Evolutionary conservation across 2,888 invertebrate species (phyloP).

Genomic region (Drosophila rellima): DNA sequence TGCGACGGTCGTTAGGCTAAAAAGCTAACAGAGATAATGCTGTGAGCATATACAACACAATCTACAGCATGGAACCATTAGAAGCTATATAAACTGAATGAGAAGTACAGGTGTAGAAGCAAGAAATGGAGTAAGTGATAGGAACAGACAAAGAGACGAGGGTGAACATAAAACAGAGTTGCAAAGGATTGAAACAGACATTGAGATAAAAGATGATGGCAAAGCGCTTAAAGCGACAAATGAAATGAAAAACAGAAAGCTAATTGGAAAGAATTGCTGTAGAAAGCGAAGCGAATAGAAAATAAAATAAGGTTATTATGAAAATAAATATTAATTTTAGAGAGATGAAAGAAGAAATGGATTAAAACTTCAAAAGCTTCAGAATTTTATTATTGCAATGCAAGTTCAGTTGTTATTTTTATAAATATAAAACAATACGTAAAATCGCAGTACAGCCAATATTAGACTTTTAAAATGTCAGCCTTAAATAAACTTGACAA

Average conservation of each 20-base stretch:
- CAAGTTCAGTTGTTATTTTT: no score
- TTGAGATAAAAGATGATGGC: slow-evolving; percentile 22
- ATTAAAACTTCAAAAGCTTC: no score
- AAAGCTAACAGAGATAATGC: slow-evolving; percentile 72
- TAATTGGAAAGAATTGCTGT: slow-evolving; percentile 7
- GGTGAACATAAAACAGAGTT: slow-evolving; percentile 38
- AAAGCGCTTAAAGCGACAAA: slow-evolving; percentile 20
- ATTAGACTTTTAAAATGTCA: no score
- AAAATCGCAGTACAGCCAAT: neutral
- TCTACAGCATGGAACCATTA: slow-evolving; percentile 47
- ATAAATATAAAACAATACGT: neutral
- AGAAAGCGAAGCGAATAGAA: neutral
- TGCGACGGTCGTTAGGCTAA: slow-evolving; percentile 76
- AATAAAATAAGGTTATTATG: neutral
- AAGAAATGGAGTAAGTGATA: neutral
- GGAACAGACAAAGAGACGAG: slow-evolving; percentile 32
- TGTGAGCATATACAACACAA: slow-evolving; percentile 20
- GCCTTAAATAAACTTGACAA: slow-evolving; percentile 27
- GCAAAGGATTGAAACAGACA: slow-evolving; percentile 59
- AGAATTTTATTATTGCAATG: no score
- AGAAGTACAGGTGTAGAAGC: slow-evolving; percentile 8
- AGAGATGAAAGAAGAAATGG: neutral
- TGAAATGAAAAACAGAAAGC: slow-evolving; percentile 17
- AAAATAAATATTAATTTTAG: neutral
- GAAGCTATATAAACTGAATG: slow-evolving; percentile 34